Evolutionary conservation across 1,140 invertebrate genomes (phyloP), one percentile per base, ranked within the genome.

Genomic region (Augochlora pura): DNA sequence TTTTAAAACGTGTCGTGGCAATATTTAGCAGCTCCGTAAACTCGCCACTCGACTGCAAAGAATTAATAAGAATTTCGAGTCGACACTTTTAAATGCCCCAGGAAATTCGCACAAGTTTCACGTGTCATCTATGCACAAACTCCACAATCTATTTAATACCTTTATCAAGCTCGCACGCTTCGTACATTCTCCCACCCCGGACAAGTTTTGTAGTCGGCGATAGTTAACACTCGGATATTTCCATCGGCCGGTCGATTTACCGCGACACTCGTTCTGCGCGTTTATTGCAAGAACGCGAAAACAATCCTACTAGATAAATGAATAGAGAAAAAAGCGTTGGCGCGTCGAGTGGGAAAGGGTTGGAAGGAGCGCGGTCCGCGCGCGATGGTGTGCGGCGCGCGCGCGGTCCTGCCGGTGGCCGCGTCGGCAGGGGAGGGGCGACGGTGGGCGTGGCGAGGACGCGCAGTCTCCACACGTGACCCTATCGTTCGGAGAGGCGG

Each of bases 381-480:
- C 57, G 63, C 27, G 52, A 38, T 70, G 70, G 69, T 71, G 64
- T 10, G 42, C n/a, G 64, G 64, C 38, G 68, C 32, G 18, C 21
- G 32, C n/a, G n/a, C 27, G 57, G 1, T 32, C n/a, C n/a, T n/a
- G n/a, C n/a, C 1, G 1, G 9, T 0, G 3, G 9, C 0, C 70
- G 70, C 12, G 2, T 23, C 12, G 57, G 69, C 49, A 65, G 83
- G 67, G 57, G 77, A 83, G 70, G 81, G 66, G 82, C 63, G 76
- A 52, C n/a, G 23, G 86, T 81, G 86, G 91, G 92, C 92, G 92
- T 91, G 91, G 88, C 85, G 74, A 76, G 54, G 76, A 64, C 86
- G 91, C 91, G 92, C 92, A 92, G 89, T 84, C 90, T 86, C 82
- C 89, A 90, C 89, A 90, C 87, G 88, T 88, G 88, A 88, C 62